Evolutionary conservation across 2,113 vertebrate genomes (phyloP).

Genomic region (Protobothrops flavoviridis): DNA sequence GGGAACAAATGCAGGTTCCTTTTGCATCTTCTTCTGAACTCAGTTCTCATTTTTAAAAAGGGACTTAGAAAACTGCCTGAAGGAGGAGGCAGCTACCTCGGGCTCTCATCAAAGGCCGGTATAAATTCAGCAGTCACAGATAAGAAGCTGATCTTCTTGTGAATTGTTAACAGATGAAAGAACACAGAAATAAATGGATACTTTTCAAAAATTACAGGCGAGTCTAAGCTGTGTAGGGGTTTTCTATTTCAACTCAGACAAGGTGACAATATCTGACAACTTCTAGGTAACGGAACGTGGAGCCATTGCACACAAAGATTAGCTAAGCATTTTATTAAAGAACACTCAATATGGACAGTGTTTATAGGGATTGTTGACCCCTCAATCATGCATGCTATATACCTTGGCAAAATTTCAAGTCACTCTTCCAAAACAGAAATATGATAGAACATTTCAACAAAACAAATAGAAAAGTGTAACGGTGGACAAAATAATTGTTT

Average conservation of each 20-base stretch:
- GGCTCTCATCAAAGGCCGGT: background rate
- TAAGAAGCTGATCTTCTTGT: background rate
- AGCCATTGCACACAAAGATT: background rate
- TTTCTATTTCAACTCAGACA: background rate
- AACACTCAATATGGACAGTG: background rate
- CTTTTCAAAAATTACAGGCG: background rate
- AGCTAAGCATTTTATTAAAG: background rate
- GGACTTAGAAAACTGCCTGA: background rate
- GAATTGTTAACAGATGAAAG: background rate
- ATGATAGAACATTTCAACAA: background rate
- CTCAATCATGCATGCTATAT: background rate
- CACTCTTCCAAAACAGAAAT: background rate
- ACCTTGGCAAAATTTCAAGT: slow-evolving; percentile 4
- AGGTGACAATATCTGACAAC: background rate
- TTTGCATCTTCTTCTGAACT: background rate
- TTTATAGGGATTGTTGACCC: background rate
- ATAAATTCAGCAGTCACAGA: background rate
- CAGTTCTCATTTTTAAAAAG: background rate
- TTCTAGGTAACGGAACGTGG: background rate
- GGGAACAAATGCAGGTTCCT: background rate
- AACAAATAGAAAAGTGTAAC: slow-evolving; percentile 8
- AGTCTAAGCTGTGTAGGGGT: background rate
- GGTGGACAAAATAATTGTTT: background rate
- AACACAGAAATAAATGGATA: background rate
- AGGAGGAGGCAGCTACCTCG: background rate